phyloP scores from a whole-genome alignment of 92 coral and sea anemone species.

The Parazoanthus darwini region DNA sequence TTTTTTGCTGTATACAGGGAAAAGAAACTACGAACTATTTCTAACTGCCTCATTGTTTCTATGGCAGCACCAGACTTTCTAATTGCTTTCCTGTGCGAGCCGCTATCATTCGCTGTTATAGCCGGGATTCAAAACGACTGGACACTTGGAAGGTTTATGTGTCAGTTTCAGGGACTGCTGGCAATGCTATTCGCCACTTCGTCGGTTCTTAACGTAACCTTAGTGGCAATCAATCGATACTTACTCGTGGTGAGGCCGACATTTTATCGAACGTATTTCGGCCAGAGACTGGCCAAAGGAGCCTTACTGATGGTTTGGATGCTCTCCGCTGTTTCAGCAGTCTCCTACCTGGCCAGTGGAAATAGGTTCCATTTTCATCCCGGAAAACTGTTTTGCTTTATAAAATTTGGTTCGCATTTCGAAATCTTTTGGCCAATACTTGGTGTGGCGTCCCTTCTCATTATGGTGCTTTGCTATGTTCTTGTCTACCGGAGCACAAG shows the following conservation, averaged over 20 bases:
- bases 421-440: slow-evolving; percentile 27
- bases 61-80: slow-evolving; percentile 64
- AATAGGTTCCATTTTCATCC: slow-evolving; percentile 63
- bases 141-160: slow-evolving; percentile 50
- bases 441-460: neutral
- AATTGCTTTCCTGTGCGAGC: slow-evolving; percentile 65
- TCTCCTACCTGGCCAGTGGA: slow-evolving; percentile 43
- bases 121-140: slow-evolving; percentile 47
- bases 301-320: slow-evolving; percentile 61
- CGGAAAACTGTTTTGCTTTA: slow-evolving; percentile 68
- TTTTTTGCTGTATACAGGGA: slow-evolving; percentile 55
- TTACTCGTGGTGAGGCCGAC: slow-evolving; percentile 66
- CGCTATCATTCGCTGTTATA: slow-evolving; percentile 56
- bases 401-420: slow-evolving; percentile 37
- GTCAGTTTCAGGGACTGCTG: slow-evolving; percentile 70
- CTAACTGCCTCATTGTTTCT: slow-evolving; percentile 60
- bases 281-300: slow-evolving; percentile 32
- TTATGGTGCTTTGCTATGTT: slow-evolving; percentile 20
- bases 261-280: slow-evolving; percentile 58
- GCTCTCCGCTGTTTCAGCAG: slow-evolving; percentile 9
- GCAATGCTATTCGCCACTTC: slow-evolving; percentile 58
- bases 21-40: slow-evolving; percentile 49
- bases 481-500: neutral
- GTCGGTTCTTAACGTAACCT: slow-evolving; percentile 62
- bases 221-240: slow-evolving; percentile 77